These are phyloP conservation scores for Aptenodytes forsteri DNA, from an alignment of 2,113 vertebrate species.

Conservation along the genomic window DNA sequence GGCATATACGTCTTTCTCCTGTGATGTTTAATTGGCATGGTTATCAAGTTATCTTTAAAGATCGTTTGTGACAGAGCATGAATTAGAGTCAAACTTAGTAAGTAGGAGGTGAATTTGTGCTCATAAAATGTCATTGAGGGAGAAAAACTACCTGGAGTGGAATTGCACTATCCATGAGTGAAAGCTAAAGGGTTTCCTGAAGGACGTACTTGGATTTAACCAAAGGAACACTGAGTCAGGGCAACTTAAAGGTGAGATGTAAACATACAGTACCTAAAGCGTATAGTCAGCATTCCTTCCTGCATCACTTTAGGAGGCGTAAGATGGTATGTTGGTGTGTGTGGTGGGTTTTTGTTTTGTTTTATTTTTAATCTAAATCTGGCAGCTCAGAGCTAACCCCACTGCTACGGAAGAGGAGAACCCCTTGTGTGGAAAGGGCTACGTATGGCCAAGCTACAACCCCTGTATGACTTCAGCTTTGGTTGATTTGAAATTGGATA, in stretches of 20 bases:
- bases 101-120: not conserved
- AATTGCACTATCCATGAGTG: not conserved
- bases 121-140: not conserved
- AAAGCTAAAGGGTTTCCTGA: not conserved
- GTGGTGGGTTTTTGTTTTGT: not conserved
- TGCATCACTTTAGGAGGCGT: not conserved
- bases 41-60: not conserved
- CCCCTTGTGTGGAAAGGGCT: not conserved
- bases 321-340: not conserved
- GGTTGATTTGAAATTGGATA: no score
- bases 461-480: not conserved
- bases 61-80: not conserved
- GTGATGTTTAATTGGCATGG: not conserved
- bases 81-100: not conserved
- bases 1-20: not conserved
- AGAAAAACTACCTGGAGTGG: not conserved
- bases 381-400: not conserved
- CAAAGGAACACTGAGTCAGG: not conserved
- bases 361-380: not conserved
- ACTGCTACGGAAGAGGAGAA: not conserved
- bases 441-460: not conserved
- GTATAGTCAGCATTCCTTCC: not conserved
- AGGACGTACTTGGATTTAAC: not conserved
- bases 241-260: not conserved
- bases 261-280: not conserved